phyloP scores from a whole-genome alignment of 2,888 invertebrate genomes.

The Drosophila meridiana region DNA sequence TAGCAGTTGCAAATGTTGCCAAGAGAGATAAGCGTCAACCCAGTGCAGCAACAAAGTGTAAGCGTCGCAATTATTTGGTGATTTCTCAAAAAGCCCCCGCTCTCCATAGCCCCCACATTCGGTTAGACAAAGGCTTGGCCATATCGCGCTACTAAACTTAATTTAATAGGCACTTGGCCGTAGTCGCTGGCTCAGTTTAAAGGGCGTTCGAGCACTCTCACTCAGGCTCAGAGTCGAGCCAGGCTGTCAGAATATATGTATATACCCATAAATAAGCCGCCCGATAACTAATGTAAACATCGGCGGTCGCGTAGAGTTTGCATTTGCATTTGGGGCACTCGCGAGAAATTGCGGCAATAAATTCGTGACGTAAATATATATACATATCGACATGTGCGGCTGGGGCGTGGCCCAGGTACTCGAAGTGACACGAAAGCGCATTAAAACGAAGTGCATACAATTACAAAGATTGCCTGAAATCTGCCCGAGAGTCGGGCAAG shows the following conservation, averaged over 20 bases:
- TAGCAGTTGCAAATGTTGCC: slow-evolving; percentile 72
- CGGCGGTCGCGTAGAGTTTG: slow-evolving; percentile 60
- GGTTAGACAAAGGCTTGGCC: slow-evolving; percentile 69
- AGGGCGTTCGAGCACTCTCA: slow-evolving; percentile 63
- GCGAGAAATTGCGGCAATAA: slow-evolving; percentile 81
- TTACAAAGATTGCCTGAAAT: slow-evolving; percentile 77
- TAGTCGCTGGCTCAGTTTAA: slow-evolving; percentile 70
- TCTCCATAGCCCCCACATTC: slow-evolving; percentile 7
- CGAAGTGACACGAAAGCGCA: slow-evolving; percentile 73
- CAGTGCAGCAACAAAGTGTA: slow-evolving; percentile 78
- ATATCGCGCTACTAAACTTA: slow-evolving; percentile 78
- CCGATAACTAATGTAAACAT: slow-evolving; percentile 82
- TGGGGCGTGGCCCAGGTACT: slow-evolving; percentile 18
- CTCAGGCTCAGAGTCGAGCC: slow-evolving; percentile 65
- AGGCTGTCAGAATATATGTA: slow-evolving; percentile 27
- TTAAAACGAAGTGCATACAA: slow-evolving; percentile 79
- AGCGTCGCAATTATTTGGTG: slow-evolving; percentile 80
- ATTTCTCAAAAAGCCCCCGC: slow-evolving; percentile 63
- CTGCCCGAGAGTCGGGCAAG: slow-evolving; percentile 56
- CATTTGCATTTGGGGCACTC: slow-evolving; percentile 78
- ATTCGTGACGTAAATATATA: slow-evolving; percentile 68
- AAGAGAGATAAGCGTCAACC: slow-evolving; percentile 70
- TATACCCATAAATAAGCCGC: slow-evolving; percentile 72
- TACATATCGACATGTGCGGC: slow-evolving; percentile 64
- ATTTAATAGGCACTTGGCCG: slow-evolving; percentile 74